phyloP scores from a whole-genome alignment of 2,888 invertebrate species.

The Lysandra coridon region DNA sequence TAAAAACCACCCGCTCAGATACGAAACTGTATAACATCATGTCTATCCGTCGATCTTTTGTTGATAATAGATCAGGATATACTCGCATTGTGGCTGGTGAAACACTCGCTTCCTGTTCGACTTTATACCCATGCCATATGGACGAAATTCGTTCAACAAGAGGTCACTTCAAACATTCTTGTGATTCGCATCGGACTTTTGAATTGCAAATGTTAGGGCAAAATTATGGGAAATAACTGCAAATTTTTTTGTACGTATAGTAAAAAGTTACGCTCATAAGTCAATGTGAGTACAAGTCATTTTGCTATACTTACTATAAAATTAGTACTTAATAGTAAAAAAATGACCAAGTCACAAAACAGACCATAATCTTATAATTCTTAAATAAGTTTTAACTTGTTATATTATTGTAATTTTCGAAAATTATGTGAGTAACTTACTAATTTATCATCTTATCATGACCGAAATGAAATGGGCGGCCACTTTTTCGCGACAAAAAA shows the following conservation, averaged over 20 bases:
- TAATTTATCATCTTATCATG: too few species aligned
- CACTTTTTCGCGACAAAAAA: too few species aligned
- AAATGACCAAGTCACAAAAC: too few species aligned
- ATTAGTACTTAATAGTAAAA: too few species aligned
- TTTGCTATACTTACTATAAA: too few species aligned
- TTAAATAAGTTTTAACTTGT: too few species aligned
- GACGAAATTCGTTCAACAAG: neutral
- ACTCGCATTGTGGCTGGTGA: slow-evolving; percentile 23
- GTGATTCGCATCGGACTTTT: slow-evolving; percentile 23
- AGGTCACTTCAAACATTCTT: neutral
- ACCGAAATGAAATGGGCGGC: too few species aligned
- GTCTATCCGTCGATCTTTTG: slow-evolving; percentile 38
- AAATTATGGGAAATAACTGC: neutral
- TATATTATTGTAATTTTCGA: too few species aligned
- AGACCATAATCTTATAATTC: too few species aligned
- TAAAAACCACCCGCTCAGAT: slow-evolving; percentile 55
- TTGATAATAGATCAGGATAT: slow-evolving; percentile 34
- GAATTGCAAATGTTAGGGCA: slow-evolving; percentile 20
- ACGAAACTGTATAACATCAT: slow-evolving; percentile 45
- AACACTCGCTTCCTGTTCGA: neutral
- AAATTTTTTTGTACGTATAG: neutral
- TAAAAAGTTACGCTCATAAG: too few species aligned
- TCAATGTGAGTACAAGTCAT: too few species aligned
- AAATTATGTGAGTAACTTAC: too few species aligned
- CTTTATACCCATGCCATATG: neutral